phyloP scores from a whole-genome alignment of 2,888 invertebrate species.

The Oligia fasciuncula region DNA sequence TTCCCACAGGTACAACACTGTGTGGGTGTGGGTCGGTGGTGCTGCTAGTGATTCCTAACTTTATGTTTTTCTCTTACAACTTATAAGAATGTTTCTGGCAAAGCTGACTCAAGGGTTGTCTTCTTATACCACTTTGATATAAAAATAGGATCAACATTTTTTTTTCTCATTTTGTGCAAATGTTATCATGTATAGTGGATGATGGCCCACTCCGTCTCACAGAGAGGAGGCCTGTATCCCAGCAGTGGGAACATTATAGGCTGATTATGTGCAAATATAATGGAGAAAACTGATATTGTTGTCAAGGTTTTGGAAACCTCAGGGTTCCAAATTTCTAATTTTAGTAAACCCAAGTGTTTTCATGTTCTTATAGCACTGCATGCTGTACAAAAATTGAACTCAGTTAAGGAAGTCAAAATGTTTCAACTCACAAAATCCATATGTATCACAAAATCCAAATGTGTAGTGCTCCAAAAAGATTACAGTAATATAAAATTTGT shows the following conservation, averaged over 20 bases:
- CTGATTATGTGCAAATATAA: too few species aligned
- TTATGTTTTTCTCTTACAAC: too few species aligned
- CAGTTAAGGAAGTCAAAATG: not conserved
- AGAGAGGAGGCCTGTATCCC: too few species aligned
- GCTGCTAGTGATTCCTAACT: not conserved
- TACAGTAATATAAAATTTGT: not conserved
- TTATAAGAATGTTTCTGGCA: not conserved
- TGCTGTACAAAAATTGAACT: not conserved
- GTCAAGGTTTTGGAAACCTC: not conserved
- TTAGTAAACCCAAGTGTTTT: not conserved
- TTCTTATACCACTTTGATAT: not conserved
- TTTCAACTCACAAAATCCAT: not conserved
- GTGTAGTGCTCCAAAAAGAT: not conserved
- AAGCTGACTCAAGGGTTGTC: not conserved
- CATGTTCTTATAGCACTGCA: not conserved
- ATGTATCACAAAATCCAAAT: too few species aligned
- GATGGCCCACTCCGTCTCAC: too few species aligned
- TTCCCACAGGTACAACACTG: too few species aligned
- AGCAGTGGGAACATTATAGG: too few species aligned
- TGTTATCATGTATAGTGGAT: too few species aligned
- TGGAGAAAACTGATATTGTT: not conserved
- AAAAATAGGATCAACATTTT: not conserved
- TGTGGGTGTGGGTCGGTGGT: too few species aligned
- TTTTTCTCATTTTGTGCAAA: not conserved
- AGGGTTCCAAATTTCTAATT: not conserved